These are phyloP conservation scores for Ostrea edulis DNA, from an alignment of 1,140 invertebrate genomes.

Conservation along the genomic window DNA sequence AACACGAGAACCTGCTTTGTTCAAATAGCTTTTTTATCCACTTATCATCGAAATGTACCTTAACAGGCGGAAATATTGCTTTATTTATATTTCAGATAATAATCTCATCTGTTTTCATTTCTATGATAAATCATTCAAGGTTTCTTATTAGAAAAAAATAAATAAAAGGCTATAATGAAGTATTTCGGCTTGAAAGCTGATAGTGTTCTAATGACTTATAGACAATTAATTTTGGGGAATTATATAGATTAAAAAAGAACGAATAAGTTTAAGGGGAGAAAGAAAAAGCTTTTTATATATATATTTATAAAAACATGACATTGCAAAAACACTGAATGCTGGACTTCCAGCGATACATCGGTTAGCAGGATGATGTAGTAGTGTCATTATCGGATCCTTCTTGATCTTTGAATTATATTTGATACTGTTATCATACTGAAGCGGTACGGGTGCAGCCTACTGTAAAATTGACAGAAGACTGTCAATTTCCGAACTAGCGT, in stretches of 20 bases:
- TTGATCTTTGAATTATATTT: not conserved
- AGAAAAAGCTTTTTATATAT: too few relatives aligned
- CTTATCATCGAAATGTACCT: not conserved
- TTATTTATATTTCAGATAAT: not conserved
- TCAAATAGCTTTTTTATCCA: not conserved
- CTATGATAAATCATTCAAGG: not conserved
- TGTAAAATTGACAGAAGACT: constrained; percentile 18
- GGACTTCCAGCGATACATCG: not conserved
- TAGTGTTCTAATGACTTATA: too few relatives aligned
- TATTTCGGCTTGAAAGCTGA: not conserved
- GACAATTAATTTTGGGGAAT: not conserved
- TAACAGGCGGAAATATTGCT: not conserved
- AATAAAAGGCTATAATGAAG: not conserved
- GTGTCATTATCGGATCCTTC: not conserved
- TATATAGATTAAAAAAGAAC: not conserved
- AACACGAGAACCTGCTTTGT: not conserved
- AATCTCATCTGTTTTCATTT: not conserved
- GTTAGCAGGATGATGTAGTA: not conserved
- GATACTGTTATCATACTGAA: not conserved
- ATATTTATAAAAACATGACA: too few relatives aligned
- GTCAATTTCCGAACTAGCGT: constrained; percentile 17
- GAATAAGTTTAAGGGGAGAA: too few relatives aligned
- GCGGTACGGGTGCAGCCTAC: not conserved
- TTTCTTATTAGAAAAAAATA: not conserved
- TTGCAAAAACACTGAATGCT: not conserved